Percentiles rank a stretch among this genome's conserved stretches.
These are phyloP conservation scores for Solea solea DNA, from an alignment of 2,113 vertebrate genomes.

Conservation along the genomic window DNA sequence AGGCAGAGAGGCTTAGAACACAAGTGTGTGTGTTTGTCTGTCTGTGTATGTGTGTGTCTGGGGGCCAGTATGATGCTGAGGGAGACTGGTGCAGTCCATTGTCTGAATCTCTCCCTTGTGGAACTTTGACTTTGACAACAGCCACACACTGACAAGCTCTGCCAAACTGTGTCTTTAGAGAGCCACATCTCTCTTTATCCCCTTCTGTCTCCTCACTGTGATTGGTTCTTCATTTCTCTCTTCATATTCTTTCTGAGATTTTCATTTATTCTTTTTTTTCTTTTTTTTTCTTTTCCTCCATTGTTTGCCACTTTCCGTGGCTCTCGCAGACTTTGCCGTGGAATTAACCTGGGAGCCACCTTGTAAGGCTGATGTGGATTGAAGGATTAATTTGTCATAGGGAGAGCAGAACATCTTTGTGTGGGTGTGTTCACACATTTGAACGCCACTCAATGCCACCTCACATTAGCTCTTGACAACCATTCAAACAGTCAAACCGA, in stretches of 20 bases:
- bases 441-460: background rate
- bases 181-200: slow-evolving; percentile 44
- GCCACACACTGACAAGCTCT: slow-evolving; percentile 62
- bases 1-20: slow-evolving; percentile 72
- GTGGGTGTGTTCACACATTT: slow-evolving; percentile 18
- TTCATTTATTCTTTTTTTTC: background rate
- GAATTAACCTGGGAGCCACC: slow-evolving; percentile 74
- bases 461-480: slow-evolving; percentile 27
- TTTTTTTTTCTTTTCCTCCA: slow-evolving; percentile 9
- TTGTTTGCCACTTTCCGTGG: slow-evolving; percentile 51
- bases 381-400: slow-evolving; percentile 76
- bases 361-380: slow-evolving; percentile 76
- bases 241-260: background rate
- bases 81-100: slow-evolving; percentile 70
- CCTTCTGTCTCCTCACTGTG: slow-evolving; percentile 24
- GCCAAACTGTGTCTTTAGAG: slow-evolving; percentile 68
- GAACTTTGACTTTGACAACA: slow-evolving; percentile 81
- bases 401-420: slow-evolving; percentile 57
- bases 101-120: slow-evolving; percentile 74
- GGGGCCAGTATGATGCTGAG: slow-evolving; percentile 58
- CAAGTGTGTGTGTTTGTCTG: slow-evolving; percentile 27
- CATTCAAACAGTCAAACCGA: slow-evolving; percentile 26
- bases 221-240: slow-evolving; percentile 47
- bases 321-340: slow-evolving; percentile 65
- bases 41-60: slow-evolving; percentile 29